These are phyloP conservation scores for Brenthis ino DNA, from an alignment of 2,888 invertebrate species.

Conservation along the genomic window DNA sequence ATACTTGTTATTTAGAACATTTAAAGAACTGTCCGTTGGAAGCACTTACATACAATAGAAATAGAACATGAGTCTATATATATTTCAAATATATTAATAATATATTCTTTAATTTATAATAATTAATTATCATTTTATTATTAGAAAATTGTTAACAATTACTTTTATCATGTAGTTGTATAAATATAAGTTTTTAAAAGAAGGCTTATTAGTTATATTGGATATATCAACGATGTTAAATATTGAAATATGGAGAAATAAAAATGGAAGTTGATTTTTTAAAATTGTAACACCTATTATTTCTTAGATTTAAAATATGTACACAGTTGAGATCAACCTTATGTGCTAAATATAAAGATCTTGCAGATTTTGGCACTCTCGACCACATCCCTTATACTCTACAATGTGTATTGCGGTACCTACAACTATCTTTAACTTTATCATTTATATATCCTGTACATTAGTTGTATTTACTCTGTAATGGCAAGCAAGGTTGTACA, in stretches of 20 bases:
- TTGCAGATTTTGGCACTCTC: slow-evolving; percentile 78
- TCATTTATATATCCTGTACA: slow-evolving; percentile 40
- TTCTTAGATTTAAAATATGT: slow-evolving; percentile 56
- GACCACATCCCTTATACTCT: slow-evolving; percentile 64
- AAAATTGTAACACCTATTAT: neutral
- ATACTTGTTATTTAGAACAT: slow-evolving; percentile 15
- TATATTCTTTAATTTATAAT: slow-evolving; percentile 9
- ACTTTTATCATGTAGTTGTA: neutral
- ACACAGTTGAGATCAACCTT: slow-evolving; percentile 80
- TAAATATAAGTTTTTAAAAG: neutral
- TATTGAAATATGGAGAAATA: too few relatives aligned
- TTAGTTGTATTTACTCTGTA: slow-evolving; percentile 47
- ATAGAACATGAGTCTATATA: neutral
- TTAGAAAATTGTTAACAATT: neutral
- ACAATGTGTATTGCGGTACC: slow-evolving; percentile 36
- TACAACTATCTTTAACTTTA: slow-evolving; percentile 23
- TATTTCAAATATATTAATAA: slow-evolving; percentile 15
- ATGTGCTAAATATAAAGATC: slow-evolving; percentile 68
- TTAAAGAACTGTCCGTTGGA: slow-evolving; percentile 17
- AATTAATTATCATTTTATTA: neutral
- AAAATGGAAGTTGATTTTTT: too few relatives aligned
- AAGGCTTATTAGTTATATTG: neutral
- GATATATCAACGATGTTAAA: neutral
- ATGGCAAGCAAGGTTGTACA: slow-evolving; percentile 38
- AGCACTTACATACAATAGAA: slow-evolving; percentile 6